Conservation (phyloP, 2,113 vertebrate genomes). For the Oryzias celebensis region DNA sequence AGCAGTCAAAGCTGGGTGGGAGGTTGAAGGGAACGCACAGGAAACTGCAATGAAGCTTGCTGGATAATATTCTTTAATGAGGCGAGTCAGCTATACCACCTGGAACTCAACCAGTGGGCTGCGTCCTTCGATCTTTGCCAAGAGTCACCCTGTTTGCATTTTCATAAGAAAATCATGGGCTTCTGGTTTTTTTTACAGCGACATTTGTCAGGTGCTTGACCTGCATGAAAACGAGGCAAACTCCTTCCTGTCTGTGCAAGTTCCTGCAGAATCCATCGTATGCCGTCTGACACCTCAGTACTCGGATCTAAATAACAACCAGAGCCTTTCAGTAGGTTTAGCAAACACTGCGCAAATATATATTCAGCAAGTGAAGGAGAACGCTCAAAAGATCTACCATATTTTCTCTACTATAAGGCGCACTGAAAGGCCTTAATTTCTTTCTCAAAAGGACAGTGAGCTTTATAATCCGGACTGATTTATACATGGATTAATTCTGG, state of each 20-base stretch:
- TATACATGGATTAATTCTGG: too few relatives aligned
- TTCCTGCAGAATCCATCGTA: constrained; percentile 12
- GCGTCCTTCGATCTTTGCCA: constrained; percentile 47
- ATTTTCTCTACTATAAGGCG: too few relatives aligned
- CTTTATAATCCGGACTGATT: too few relatives aligned
- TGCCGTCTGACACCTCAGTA: constrained; percentile 17
- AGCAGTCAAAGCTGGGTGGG: constrained; percentile 29
- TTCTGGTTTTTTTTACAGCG: constrained; percentile 24
- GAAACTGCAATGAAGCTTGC: constrained; percentile 49
- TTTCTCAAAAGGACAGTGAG: too few relatives aligned
- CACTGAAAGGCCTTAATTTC: too few relatives aligned
- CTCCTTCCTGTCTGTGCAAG: constrained; percentile 20
- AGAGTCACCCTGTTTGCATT: constrained; percentile 37
- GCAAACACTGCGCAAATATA: constrained; percentile 20
- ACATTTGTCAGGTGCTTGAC: constrained; percentile 12
- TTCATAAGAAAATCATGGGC: constrained; percentile 33
- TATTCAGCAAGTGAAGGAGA: constrained; percentile 12
- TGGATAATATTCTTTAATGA: constrained; percentile 72
- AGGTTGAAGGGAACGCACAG: constrained; percentile 15
- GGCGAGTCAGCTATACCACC: constrained; percentile 53
- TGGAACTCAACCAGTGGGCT: constrained; percentile 53
- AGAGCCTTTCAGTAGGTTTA: constrained; percentile 16
- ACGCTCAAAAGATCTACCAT: constrained; percentile 14
- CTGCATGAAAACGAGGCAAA: constrained; percentile 16
- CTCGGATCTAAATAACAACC: constrained; percentile 34